These are phyloP conservation scores for Caenorhabditis virilis DNA, from an alignment of 2,888 invertebrate species.

Conservation along the genomic window DNA sequence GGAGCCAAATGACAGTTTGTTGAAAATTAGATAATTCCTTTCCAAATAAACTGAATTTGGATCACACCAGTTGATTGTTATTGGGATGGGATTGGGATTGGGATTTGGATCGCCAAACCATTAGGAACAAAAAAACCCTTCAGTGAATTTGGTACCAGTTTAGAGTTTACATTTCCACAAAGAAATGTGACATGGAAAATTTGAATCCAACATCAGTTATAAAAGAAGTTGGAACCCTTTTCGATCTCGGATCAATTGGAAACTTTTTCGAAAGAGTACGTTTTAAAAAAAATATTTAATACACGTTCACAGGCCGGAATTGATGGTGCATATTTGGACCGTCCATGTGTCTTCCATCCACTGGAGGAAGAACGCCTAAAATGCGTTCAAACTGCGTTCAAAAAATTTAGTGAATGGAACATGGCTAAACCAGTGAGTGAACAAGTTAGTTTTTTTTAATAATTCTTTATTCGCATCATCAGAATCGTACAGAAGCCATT, in stretches of 20 bases:
- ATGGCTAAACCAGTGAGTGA: conserved; percentile 42
- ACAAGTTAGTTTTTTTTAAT: too few species aligned
- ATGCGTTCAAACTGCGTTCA: conserved; percentile 77
- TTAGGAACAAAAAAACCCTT: conserved; percentile 76
- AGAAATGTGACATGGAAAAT: conserved; percentile 68
- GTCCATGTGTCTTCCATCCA: conserved; percentile 94
- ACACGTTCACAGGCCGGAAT: conserved; percentile 91
- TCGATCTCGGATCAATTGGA: conserved; percentile 63
- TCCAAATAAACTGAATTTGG: conserved; percentile 94
- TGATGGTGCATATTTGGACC: conserved; percentile 91
- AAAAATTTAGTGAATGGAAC: conserved; percentile 56
- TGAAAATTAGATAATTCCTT: conserved; percentile 79
- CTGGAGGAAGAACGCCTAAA: conserved; percentile 86
- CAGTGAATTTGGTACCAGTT: conserved; percentile 44
- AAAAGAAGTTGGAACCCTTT: conserved; percentile 55
- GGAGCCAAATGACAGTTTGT: too few species aligned
- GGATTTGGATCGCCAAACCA: conserved; percentile 87
- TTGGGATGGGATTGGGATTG: too few species aligned
- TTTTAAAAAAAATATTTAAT: too few species aligned
- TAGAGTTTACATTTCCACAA: conserved; percentile 61
- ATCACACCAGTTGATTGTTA: conserved; percentile 98
- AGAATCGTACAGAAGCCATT: too few species aligned
- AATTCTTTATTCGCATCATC: too few species aligned
- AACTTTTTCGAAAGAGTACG: conserved; percentile 67
- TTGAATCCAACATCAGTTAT: conserved; percentile 65